phyloP scores from a whole-genome alignment of 30 jellyfish, hydroid and myxozoan genomes.

The Aurelia aurita region DNA sequence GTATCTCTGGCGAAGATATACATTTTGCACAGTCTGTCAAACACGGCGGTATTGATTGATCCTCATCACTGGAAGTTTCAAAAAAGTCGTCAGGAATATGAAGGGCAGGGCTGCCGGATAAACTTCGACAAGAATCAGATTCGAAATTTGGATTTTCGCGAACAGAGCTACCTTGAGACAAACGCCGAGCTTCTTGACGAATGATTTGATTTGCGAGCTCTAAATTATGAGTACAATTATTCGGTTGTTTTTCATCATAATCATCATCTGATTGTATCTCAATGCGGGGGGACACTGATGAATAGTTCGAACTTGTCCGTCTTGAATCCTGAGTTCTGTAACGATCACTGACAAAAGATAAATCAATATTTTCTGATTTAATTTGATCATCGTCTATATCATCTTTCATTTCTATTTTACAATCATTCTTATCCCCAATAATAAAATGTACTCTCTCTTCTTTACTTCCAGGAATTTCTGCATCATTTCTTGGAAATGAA shows the following conservation, averaged over 20 bases:
- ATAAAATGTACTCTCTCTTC: not conserved
- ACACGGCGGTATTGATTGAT: not conserved
- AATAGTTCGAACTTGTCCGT: not conserved
- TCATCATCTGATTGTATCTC: not conserved
- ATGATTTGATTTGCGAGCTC: not conserved
- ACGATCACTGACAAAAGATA: not conserved
- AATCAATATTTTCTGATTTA: not conserved
- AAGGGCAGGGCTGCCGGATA: conserved; percentile 43
- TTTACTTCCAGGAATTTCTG: not conserved
- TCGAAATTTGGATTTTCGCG: conserved; percentile 28
- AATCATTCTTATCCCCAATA: not conserved
- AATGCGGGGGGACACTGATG: not conserved
- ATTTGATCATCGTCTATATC: not conserved
- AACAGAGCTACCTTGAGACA: not conserved
- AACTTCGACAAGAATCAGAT: not conserved
- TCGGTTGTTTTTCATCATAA: not conserved
- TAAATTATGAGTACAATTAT: not conserved
- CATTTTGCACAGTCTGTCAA: not conserved
- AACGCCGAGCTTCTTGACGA: not conserved
- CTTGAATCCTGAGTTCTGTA: not conserved
- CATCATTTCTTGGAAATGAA: not conserved
- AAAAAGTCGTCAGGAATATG: conserved; percentile 54
- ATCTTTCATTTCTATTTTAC: not conserved
- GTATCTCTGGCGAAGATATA: not conserved
- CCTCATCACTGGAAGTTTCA: conserved; percentile 10